Evolutionary conservation across 92 coral and sea anemone species (phyloP), one percentile per base, ranked within the genome.

Genomic region (Diadumene lineata): DNA sequence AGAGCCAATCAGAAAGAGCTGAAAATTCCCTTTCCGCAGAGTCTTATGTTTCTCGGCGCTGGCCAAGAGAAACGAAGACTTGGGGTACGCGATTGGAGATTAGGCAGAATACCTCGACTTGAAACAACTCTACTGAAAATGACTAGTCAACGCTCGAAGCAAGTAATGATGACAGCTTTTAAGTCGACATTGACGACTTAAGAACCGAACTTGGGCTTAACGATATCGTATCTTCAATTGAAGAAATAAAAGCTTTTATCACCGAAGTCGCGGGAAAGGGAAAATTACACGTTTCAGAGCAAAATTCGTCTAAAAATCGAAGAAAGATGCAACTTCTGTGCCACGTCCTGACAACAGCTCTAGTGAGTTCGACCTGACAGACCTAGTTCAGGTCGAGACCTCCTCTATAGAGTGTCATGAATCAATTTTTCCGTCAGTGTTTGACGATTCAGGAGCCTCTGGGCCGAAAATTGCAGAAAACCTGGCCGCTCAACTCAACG

Each of bases 381-480:
- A 53, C 19, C 19, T 21, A 53, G 6, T 16, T 2, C n/a, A 53
- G 58, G 8, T 21, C 19, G 18, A 23, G 8, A 53, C 58, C 13
- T 13, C 48, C 4, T 4, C 48, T 4, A 13, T 38, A 3, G 8
- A 3, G 6, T 23, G n/a, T 2, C 19, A 33, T 1, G 44, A 29
- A 16, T 13, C 21, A 6, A 21, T 53, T 2, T 53, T 53, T 53
- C 58, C 75, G 62, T 70, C 75, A 22, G 29, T 70, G 0, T 70
- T 70, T 29, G 75, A 70, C 62, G 75, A 48, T 8, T 17, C 62
- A 43, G 75, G 51, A 27, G 57, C 60, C 32, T 48, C 25, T 21
- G 75, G 62, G 24, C 75, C 75, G 34, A 70, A 70, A 56, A 56
- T 70, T 17, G 23, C 61, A 2, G 74, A 69, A 44, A 50, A 26